Base-by-base conservation (phyloP, 2,888 invertebrate species). In the Neria commutata region DNA sequence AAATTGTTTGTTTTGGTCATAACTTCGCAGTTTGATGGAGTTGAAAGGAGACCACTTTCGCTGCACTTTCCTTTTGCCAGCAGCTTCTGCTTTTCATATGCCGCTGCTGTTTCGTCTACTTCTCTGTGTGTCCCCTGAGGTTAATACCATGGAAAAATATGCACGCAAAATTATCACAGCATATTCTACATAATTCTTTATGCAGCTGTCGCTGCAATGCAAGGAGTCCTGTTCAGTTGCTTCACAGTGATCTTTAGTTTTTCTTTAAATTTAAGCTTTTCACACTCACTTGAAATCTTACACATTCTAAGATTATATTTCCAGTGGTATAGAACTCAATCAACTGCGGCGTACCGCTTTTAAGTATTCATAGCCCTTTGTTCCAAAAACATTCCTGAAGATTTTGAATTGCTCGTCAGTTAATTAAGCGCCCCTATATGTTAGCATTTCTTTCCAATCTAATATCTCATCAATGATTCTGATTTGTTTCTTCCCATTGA, bases 351-450 rank as follows among this genome's bases (percentile, higher is more conserved):
- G 6, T 29, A 8, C 29, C 11, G 29, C 29, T 8, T 29, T 29
- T 29, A 37, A n/a, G n/a, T 37, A 37, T 14, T 37, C n/a, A 37
- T 14, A 37, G n/a, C 4, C 11, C 37, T 37, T 37, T 37, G 37
- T 37, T 37, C n/a, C 8, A 42, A 42, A 19, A 42, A 62, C 60
- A 59, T 56, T 60, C 64, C n/a, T n/a, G n/a, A n/a, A n/a, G n/a
- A n/a, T n/a, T n/a, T n/a, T n/a, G 58, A 62, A 62, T 19, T 10
- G 19, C 29, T 26, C 17, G 29, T 33, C 72, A 68, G 70, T 67
- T 74, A 69, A 65, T 73, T 72, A 70, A 60, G 62, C 55, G 63
- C n/a, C n/a, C n/a, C n/a, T n/a, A n/a, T n/a, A n/a, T n/a, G n/a
- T 46, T 19, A 51, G 60, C 54, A 56, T 34, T 60, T 33, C 49